Conservation (phyloP, 2,888 invertebrate genomes). For the Tachina grossa region DNA sequence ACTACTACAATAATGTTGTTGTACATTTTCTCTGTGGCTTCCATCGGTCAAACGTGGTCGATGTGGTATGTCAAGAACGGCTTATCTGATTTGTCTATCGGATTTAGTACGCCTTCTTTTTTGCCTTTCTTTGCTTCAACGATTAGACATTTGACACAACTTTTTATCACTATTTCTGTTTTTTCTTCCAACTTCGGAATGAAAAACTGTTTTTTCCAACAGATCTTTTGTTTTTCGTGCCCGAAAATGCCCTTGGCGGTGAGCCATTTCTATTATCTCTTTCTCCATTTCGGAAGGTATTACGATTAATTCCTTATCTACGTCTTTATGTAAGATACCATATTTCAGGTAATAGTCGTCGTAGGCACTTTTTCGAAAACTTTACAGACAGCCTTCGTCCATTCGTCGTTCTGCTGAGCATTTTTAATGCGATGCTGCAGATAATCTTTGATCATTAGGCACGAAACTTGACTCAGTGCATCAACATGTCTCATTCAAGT, state of each 20-base stretch:
- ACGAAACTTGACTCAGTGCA: neutral
- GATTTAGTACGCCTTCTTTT: too few relatives aligned
- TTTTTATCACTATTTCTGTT: neutral
- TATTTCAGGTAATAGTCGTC: neutral
- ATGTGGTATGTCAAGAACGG: too few relatives aligned
- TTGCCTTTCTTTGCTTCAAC: too few relatives aligned
- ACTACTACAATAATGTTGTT: too few relatives aligned
- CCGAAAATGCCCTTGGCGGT: neutral
- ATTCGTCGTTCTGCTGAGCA: neutral
- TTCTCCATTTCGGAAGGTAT: too few relatives aligned
- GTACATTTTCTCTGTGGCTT: too few relatives aligned
- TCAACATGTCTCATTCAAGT: neutral
- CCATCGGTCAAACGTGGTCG: too few relatives aligned
- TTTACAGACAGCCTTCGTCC: neutral
- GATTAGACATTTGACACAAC: too few relatives aligned
- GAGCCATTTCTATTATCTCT: neutral
- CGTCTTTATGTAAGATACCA: neutral
- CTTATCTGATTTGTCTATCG: too few relatives aligned
- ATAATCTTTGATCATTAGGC: neutral
- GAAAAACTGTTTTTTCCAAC: neutral
- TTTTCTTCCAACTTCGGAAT: neutral
- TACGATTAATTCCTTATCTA: neutral
- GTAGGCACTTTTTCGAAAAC: neutral
- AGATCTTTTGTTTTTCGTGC: neutral
- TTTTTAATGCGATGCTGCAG: neutral